Evolutionary conservation across 1,140 invertebrate species (phyloP), one percentile per base, ranked within the genome.

Genomic region (Hylaeus anthracinus): DNA sequence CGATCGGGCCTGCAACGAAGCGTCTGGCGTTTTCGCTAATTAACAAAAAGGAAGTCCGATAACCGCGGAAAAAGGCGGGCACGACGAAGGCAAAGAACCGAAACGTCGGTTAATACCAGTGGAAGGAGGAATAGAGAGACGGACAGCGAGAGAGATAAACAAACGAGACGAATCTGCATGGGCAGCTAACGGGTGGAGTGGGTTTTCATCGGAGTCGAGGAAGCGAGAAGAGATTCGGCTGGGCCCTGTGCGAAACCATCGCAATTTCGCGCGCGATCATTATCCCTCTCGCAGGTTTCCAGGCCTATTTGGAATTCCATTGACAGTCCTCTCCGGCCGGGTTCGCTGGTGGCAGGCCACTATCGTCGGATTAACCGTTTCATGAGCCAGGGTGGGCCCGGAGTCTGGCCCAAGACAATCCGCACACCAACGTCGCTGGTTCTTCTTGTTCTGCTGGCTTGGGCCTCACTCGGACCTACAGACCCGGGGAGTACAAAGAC

Each of bases 341-440:
- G 77, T 79, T 73, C 72, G 72, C 83, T 26, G 83, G 67, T 79
- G 63, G 45, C 64, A 64, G 60, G 79, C 26, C 74, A 83, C 82
- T 87, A 81, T 81, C 84, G 79, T 74, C 79, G 69, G 73, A 82
- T 86, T 82, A 86, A 85, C 83, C 70, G 83, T 87, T 83, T 85
- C 84, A 85, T 78, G 60, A 83, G 71, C 26, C 73, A 83, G 76
- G 72, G 76, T 85, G 83, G 83, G 26, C 26, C 71, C 78, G 41
- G 43, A 61, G 69, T 64, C 53, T 37, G 79, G 56, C 61, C 73
- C 63, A 69, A 86, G 81, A 83, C 85, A 83, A 84, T 84, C 73
- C 75, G 51, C 79, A 39, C 72, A 74, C 63, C 78, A 56, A 43
- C 78, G 61, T 55, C 76, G 72, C 37, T 61, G 69, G 65, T 85